Conservation (phyloP, 1,140 invertebrate genomes). For the Aphelenchoides besseyi region DNA sequence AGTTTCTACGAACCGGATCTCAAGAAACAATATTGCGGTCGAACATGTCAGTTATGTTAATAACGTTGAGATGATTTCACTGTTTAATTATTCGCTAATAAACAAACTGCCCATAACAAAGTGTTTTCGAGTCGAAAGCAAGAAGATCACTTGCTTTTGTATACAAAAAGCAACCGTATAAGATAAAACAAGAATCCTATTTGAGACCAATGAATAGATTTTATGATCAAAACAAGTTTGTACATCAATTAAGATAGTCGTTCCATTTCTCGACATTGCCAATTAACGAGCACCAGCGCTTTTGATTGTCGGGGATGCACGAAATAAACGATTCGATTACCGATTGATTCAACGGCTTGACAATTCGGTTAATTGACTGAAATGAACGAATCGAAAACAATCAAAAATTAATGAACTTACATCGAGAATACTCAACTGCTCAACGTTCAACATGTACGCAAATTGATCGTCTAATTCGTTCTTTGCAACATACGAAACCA, state of each 20-base stretch:
- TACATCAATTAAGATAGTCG: background rate
- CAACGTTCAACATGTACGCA: background rate
- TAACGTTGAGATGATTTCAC: no score
- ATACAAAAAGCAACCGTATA: background rate
- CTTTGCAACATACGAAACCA: no score
- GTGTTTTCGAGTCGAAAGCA: no score
- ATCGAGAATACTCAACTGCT: background rate
- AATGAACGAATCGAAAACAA: background rate
- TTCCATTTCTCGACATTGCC: background rate
- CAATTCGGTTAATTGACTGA: background rate
- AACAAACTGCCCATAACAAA: no score
- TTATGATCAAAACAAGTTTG: background rate
- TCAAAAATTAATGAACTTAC: background rate
- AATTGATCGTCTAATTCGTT: no score
- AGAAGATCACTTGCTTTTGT: background rate
- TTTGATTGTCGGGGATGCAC: background rate
- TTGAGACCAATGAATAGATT: no score
- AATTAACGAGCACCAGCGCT: background rate
- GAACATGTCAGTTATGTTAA: background rate
- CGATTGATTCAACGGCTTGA: background rate
- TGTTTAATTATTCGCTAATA: no score
- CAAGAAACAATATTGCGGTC: constrained; percentile 1
- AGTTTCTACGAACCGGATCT: background rate
- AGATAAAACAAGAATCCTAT: no score
- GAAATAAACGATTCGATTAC: background rate